Percentiles rank a stretch among this genome's conserved stretches.
phyloP scores from a whole-genome alignment of 1,140 invertebrate species.

The Brachionus angularis region DNA sequence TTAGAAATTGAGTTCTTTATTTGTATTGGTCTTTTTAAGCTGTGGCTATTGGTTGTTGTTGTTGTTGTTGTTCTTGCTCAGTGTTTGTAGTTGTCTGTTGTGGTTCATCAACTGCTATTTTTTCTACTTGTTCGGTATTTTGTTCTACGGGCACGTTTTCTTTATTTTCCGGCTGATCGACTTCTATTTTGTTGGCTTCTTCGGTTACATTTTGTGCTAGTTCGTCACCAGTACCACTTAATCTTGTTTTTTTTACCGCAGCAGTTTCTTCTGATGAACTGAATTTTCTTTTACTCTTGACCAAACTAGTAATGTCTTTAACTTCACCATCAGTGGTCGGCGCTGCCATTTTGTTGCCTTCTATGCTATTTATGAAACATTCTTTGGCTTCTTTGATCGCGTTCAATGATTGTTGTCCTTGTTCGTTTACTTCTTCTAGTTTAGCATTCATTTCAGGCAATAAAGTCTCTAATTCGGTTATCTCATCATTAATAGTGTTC shows the following conservation, averaged over 20 bases:
- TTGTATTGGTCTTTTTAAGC: too few relatives aligned
- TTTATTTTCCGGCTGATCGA: background rate
- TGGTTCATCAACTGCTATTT: constrained; percentile 27
- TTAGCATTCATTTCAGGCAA: constrained; percentile 43
- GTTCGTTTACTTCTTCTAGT: constrained; percentile 32
- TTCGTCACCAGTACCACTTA: constrained; percentile 10
- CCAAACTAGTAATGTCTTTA: constrained; percentile 32
- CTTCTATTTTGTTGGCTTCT: background rate
- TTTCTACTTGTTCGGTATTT: background rate
- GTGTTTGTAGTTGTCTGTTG: background rate
- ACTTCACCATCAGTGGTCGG: constrained; percentile 24
- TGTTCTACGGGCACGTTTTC: constrained; percentile 19
- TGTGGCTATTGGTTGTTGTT: constrained; percentile 14
- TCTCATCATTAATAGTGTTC: constrained; percentile 40
- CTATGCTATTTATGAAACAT: constrained; percentile 18
- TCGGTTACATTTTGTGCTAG: background rate
- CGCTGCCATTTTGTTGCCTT: background rate
- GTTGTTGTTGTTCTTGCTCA: background rate
- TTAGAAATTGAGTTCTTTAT: too few relatives aligned
- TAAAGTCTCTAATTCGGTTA: constrained; percentile 23
- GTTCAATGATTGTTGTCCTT: constrained; percentile 22
- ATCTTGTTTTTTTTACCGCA: constrained; percentile 24
- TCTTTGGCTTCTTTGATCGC: constrained; percentile 43
- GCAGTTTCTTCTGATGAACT: constrained; percentile 12
- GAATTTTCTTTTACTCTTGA: constrained; percentile 40